Base-by-base conservation (phyloP, 2,888 invertebrate genomes). In the Camponotus fellah region DNA sequence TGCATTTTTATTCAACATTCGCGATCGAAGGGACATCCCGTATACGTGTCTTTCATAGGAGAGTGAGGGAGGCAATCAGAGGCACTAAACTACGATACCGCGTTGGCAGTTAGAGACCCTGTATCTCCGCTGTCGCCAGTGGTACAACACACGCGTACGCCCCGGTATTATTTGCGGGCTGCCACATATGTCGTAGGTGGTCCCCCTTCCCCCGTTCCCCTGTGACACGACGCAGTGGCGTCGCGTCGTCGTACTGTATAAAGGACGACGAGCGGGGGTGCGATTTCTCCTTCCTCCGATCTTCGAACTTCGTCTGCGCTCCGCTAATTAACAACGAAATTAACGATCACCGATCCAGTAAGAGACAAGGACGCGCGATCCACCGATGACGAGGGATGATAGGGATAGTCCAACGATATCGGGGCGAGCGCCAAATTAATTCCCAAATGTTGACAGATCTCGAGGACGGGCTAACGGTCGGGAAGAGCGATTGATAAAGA, bases 181-280 rank as follows among this genome's bases (percentile, higher is more conserved):
- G 93, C 92, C 92, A 93, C 93, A 93, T 93, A 93, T 94, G 94
- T 94, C 94, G 94, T 94, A 93, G 94, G 93, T 94, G 94, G 94
- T 94, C 93, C n/a, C 53, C 53, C 49, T 6, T 4, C 10, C 1
- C 43, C 3, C 14, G 3, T 4, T 1, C 46, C 17, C 14, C 86
- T 86, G 87, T 37, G 79, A 79, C 79, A 79, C 74, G 58, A 37
- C 46, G 90, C 90, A 92, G 89, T 90, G 88, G 88, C 88, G 90
- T 87, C 86, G 86, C 85, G 86, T 53, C 82, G 86, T 81, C 84
- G 37, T 46, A n/a, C 84, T 84, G 82, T 84, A 85, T 82, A 81
- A 85, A 88, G 84, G 85, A 88, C 86, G 86, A 82, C 12, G 46
- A 65, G 46, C 81, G 62, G 62, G 60, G 77, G 62, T 69, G 83